Evolutionary conservation across 2,888 invertebrate species (phyloP).

Genomic region (Dynastes hyllus): DNA sequence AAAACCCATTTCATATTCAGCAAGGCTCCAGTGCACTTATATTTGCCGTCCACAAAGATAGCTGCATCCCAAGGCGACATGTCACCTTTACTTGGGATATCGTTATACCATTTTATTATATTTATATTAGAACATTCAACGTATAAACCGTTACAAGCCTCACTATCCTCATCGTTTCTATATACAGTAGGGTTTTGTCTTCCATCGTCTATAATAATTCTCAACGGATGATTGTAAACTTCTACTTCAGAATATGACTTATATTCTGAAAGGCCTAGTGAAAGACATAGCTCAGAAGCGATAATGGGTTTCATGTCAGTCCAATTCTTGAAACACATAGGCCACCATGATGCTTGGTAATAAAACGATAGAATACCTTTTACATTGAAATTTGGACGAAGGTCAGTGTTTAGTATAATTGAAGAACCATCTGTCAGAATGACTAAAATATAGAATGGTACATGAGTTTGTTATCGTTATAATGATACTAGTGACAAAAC

Average conservation of each 20-base stretch:
- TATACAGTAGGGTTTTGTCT: background rate
- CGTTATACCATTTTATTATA: slow-evolving; percentile 40
- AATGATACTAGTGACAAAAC: slow-evolving; percentile 26
- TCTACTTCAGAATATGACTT: slow-evolving; percentile 57
- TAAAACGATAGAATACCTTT: slow-evolving; percentile 80
- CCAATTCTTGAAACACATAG: slow-evolving; percentile 75
- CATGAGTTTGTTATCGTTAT: slow-evolving; percentile 37
- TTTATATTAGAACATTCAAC: slow-evolving; percentile 73
- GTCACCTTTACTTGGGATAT: slow-evolving; percentile 48
- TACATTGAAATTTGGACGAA: slow-evolving; percentile 75
- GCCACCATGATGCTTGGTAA: slow-evolving; percentile 78
- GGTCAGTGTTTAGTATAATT: slow-evolving; percentile 76
- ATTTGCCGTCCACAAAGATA: slow-evolving; percentile 81
- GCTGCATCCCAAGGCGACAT: slow-evolving; percentile 84
- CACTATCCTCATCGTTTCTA: slow-evolving; percentile 42
- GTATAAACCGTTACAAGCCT: slow-evolving; percentile 74
- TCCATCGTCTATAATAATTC: background rate
- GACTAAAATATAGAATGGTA: slow-evolving; percentile 72
- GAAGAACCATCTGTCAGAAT: slow-evolving; percentile 79
- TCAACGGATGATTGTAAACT: slow-evolving; percentile 36
- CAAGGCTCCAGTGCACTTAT: slow-evolving; percentile 81
- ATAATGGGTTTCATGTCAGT: slow-evolving; percentile 71
- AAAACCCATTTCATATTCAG: slow-evolving; percentile 81
- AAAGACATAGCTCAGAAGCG: slow-evolving; percentile 77
- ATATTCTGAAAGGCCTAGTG: slow-evolving; percentile 78